Base-by-base conservation (phyloP, 2,888 invertebrate genomes). In the Drosophila monieri region DNA sequence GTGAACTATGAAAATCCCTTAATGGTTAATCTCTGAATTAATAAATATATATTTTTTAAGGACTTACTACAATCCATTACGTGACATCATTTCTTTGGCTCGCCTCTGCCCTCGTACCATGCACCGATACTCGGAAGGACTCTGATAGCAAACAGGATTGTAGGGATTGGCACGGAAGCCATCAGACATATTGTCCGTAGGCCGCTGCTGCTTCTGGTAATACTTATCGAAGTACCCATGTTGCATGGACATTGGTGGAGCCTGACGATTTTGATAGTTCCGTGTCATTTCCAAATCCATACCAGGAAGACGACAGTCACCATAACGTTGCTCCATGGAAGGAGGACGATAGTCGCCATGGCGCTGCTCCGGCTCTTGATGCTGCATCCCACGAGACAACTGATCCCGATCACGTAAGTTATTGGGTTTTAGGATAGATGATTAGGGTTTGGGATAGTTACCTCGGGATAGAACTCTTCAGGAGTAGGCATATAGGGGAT, bases 31-130 rank as follows among this genome's bases (percentile, higher is more conserved):
- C 3, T 4, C 3, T 18, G 1, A 18, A 18, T 15, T 10, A 35
- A 35, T n/a, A 35, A 2, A n/a, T n/a, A 9, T 15, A 39, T 5
- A 18, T 21, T 18, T 4, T 12, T 23, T 12, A 5, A 27, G 0
- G 1, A 53, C 77, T 44, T 21, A 77, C 76, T 59, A 53, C 12
- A 76, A 21, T 12, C 76, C 76, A 18, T 77, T 76, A 23, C 74
- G 76, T 1, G 67, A 35, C 10, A 3, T 21, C 70, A 74, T 71
- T 41, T 77, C 74, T 27, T 35, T 41, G 15, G 39, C 37, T 23
- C 56, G 46, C 8, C 18, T 62, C 3, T 62, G 46, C 6, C 55
- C 39, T 5, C 47, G 35, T 4, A 37, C 46, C 51, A 52, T 44
- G 15, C 15, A 10, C 3, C 74, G 74, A 18, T 60, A 74, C 18